Evolutionary conservation across 2,113 vertebrate species (phyloP).

Genomic region (Lanius collurio): DNA sequence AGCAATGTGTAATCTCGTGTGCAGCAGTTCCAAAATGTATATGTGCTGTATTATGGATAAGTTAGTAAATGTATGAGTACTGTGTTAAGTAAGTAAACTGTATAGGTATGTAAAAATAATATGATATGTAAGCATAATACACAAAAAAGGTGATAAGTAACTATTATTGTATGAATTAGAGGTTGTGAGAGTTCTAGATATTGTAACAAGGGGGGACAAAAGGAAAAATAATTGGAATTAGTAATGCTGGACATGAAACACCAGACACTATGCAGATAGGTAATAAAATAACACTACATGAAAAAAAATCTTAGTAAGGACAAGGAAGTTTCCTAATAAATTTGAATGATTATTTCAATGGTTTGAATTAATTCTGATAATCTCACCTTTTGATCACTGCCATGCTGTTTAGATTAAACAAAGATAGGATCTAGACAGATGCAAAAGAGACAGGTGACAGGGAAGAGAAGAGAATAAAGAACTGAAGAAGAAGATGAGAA

Average conservation of each 20-base stretch:
- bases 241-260: background rate
- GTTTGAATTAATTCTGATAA: background rate
- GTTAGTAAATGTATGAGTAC: no score
- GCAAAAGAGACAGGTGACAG: background rate
- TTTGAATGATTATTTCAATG: background rate
- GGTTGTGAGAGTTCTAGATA: background rate
- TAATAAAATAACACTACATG: background rate
- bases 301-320: background rate
- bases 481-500: background rate
- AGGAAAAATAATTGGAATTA: background rate
- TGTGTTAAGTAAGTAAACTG: no score
- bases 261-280: background rate
- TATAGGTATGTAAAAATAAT: no score
- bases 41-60: no score
- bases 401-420: background rate
- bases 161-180: no score
- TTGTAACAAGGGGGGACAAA: background rate
- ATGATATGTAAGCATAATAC: no score
- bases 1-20: no score
- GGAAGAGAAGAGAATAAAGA: background rate
- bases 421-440: background rate
- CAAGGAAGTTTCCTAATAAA: background rate
- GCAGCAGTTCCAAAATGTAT: no score
- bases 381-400: background rate
- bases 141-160: no score